phyloP scores from a whole-genome alignment of 92 coral and sea anemone species.

The Ricordea florida region DNA sequence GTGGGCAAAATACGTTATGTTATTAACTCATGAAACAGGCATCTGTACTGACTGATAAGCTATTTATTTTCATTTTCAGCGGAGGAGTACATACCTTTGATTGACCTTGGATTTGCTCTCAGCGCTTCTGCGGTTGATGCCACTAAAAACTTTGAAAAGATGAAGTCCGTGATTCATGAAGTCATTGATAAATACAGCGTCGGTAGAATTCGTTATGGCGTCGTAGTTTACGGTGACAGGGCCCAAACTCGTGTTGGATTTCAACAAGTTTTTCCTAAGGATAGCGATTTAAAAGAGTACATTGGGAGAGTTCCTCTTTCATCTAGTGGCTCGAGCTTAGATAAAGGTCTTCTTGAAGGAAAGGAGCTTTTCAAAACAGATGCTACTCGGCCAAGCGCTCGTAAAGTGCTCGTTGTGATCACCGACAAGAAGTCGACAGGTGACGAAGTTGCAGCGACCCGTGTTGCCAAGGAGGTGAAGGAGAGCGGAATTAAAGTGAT shows the following conservation, averaged over 20 bases:
- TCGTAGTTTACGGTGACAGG: slow-evolving; percentile 57
- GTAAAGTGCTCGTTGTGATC: slow-evolving; percentile 72
- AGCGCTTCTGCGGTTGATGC: slow-evolving; percentile 68
- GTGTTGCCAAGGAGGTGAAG: slow-evolving; percentile 20
- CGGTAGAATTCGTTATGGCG: slow-evolving; percentile 53
- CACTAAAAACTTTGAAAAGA: slow-evolving; percentile 39
- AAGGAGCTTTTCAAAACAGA: slow-evolving; percentile 51
- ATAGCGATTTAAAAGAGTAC: slow-evolving; percentile 36
- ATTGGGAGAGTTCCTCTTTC: slow-evolving; percentile 30
- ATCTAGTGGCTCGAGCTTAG: slow-evolving; percentile 60
- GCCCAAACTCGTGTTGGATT: slow-evolving; percentile 42
- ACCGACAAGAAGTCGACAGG: slow-evolving; percentile 58
- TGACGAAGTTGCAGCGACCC: neutral
- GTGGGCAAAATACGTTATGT: neutral
- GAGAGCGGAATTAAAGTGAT: slow-evolving; percentile 43
- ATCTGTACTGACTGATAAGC: neutral
- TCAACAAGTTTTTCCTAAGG: slow-evolving; percentile 32
- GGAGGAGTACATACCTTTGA: slow-evolving; percentile 45
- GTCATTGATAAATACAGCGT: slow-evolving; percentile 64
- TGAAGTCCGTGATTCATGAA: slow-evolving; percentile 72
- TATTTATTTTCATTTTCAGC: neutral
- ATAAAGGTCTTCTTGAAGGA: slow-evolving; percentile 62
- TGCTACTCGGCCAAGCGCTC: slow-evolving; percentile 66
- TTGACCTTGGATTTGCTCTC: slow-evolving; percentile 69
- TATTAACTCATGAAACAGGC: no score